These are phyloP conservation scores for Gadus chalcogrammus DNA, from an alignment of 2,113 vertebrate genomes.

Conservation along the genomic window DNA sequence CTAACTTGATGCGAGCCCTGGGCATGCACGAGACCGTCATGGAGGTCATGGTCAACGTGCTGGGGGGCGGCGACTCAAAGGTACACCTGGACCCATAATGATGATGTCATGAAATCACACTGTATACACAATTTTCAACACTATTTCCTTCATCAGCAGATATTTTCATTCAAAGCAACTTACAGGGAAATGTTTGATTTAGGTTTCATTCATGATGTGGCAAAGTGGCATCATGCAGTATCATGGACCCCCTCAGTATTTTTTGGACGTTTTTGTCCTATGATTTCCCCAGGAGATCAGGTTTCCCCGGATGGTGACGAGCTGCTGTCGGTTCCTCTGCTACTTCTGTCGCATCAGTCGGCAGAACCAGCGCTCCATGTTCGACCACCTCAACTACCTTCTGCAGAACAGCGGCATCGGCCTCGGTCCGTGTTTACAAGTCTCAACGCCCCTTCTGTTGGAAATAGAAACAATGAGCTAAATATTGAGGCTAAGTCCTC, in stretches of 20 bases:
- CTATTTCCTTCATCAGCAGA: too few relatives aligned
- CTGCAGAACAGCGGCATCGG: constrained; percentile 91
- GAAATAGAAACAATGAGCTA: too few relatives aligned
- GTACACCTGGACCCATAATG: constrained; percentile 49
- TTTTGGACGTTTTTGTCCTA: neutral
- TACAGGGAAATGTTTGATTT: too few relatives aligned
- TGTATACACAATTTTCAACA: too few relatives aligned
- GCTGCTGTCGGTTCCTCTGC: constrained; percentile 92
- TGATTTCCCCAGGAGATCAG: constrained; percentile 80
- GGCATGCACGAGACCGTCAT: constrained; percentile 95
- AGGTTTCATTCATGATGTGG: too few relatives aligned
- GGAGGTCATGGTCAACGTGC: constrained; percentile 95
- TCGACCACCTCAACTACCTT: constrained; percentile 90
- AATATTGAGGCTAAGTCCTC: neutral
- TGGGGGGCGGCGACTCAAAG: constrained; percentile 91
- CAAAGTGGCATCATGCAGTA: too few relatives aligned
- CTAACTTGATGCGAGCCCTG: constrained; percentile 89
- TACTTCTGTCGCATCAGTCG: constrained; percentile 94
- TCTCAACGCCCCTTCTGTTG: too few relatives aligned
- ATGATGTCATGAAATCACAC: too few relatives aligned
- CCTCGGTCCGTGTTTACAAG: constrained; percentile 72
- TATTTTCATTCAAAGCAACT: too few relatives aligned
- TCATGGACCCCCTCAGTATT: too few relatives aligned
- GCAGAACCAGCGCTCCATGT: constrained; percentile 93
- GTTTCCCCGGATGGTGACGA: constrained; percentile 93